Conservation (phyloP, 2,113 vertebrate genomes). For the Alces alces region DNA sequence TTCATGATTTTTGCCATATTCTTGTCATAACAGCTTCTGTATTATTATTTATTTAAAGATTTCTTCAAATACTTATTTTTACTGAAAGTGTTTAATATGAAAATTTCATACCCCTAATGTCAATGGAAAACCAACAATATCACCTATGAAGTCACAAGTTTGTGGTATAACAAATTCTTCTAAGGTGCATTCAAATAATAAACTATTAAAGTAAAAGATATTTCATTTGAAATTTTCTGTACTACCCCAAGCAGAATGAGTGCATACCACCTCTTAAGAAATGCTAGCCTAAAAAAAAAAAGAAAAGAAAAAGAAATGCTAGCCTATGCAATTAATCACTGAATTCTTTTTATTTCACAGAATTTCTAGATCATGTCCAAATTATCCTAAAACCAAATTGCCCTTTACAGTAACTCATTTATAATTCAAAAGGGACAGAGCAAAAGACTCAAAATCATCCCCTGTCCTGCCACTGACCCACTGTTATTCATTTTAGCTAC, state of each 20-base stretch:
- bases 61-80: conserved; percentile 1
- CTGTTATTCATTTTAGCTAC: background rate
- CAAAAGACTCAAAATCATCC: background rate
- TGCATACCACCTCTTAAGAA: background rate
- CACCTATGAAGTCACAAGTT: background rate
- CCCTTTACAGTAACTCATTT: background rate
- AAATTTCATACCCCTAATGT: background rate
- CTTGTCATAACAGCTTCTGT: background rate
- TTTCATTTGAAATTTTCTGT: background rate
- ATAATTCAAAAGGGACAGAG: background rate
- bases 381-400: background rate
- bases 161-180: background rate
- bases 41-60: background rate
- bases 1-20: background rate
- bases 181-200: conserved; percentile 4
- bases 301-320: background rate
- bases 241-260: background rate
- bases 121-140: background rate
- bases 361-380: background rate
- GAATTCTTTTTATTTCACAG: background rate
- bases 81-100: background rate
- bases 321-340: background rate
- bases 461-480: background rate
- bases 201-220: background rate
- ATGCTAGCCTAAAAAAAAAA: background rate